Conservation (phyloP, 1,140 invertebrate genomes). For the Ptiloglossa arizonensis region DNA sequence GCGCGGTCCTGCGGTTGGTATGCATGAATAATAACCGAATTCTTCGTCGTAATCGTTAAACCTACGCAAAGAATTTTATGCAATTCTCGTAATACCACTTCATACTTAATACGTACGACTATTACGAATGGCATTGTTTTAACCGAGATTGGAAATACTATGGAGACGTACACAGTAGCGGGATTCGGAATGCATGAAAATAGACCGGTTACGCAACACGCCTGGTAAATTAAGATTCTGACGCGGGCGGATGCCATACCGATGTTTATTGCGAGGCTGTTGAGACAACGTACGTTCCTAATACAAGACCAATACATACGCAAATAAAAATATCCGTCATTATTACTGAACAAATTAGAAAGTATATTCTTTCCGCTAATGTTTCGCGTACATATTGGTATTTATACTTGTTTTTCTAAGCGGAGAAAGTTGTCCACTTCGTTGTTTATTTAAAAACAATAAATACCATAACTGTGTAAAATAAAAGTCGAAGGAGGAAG, state of each 20-base stretch:
- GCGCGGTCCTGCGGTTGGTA: background rate
- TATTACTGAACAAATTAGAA: background rate
- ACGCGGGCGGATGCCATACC: slow-evolving; percentile 74
- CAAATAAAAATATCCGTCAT: background rate
- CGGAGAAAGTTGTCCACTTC: too few species aligned
- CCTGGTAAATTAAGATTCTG: slow-evolving; percentile 75
- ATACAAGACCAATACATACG: slow-evolving; percentile 12
- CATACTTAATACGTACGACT: background rate
- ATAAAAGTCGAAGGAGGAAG: too few species aligned
- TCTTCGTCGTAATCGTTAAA: background rate
- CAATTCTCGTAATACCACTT: background rate
- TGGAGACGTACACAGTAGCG: slow-evolving; percentile 23
- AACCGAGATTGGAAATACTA: slow-evolving; percentile 26
- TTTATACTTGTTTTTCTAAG: too few species aligned
- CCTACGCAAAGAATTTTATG: background rate
- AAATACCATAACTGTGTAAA: too few species aligned
- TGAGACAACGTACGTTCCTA: slow-evolving; percentile 47
- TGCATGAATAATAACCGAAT: background rate
- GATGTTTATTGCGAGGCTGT: slow-evolving; percentile 71
- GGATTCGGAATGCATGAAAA: slow-evolving; percentile 65
- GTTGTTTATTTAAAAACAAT: too few species aligned
- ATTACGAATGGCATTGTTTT: slow-evolving; percentile 6
- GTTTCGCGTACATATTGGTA: background rate
- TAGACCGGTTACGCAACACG: slow-evolving; percentile 72
- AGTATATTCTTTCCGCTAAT: background rate